Evolutionary conservation across 1,140 invertebrate genomes (phyloP).

Genomic region (Formica selysi): DNA sequence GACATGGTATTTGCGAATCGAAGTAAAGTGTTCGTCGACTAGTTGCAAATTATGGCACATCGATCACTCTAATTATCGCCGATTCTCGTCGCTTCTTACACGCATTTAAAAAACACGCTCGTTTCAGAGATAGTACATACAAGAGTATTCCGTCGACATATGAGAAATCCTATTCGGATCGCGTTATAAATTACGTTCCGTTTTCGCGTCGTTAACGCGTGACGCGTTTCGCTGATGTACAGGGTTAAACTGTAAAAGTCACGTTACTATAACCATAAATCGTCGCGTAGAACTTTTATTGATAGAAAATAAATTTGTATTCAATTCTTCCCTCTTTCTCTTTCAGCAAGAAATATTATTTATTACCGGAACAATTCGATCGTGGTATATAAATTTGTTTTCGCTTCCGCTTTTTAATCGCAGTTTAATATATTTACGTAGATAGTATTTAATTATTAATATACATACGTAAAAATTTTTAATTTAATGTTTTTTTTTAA

Average conservation of each 20-base stretch:
- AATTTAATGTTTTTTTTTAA: background rate
- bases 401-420: background rate
- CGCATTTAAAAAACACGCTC: background rate
- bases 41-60: conserved; percentile 28
- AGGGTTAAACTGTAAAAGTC: conserved; percentile 37
- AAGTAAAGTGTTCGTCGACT: background rate
- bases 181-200: conserved; percentile 25
- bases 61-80: conserved; percentile 42
- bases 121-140: background rate
- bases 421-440: background rate
- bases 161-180: conserved; percentile 41
- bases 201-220: conserved; percentile 61
- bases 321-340: background rate
- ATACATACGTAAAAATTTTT: background rate
- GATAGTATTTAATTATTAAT: background rate
- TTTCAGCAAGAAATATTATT: background rate
- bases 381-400: background rate
- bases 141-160: background rate
- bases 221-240: conserved; percentile 25
- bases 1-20: background rate
- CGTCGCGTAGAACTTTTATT: background rate
- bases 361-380: background rate
- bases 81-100: conserved; percentile 14
- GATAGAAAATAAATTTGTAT: background rate
- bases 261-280: background rate